Evolutionary conservation across 2,888 invertebrate species (phyloP), one percentile per base, ranked within the genome.

Genomic region (Oligia fasciuncula): DNA sequence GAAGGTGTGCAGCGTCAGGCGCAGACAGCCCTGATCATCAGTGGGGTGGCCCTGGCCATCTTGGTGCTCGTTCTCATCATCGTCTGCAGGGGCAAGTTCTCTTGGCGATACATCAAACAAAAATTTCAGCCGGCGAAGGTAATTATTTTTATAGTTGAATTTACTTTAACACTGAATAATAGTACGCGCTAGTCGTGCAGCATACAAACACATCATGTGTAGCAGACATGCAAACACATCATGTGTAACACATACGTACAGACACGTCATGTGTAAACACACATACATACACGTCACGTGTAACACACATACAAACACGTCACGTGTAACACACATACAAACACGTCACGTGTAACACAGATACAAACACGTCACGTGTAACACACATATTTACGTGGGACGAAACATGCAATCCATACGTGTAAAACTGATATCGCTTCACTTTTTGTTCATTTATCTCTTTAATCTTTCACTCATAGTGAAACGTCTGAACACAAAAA

Each of bases 81-180:
- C 69, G 83, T 95, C 11, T 96, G 96, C 87, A 92, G 94, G 0
- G 94, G 94, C 40, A 94, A 92, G 77, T 83, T 96, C 69, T 94
- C 95, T 11, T 96, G 96, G 96, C 92, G 94, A 84, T 95, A 93
- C 79, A 90, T 96, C 81, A 96, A 96, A 86, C 95, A 96, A 86
- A 96, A 95, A 89, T 92, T 96, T 77, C 96, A 96, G 85, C 96
- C 96, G 2, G 89, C 95, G 8, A 96, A 96, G 95, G 96, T 96
- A 90, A 62, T 40, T 19, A 60, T 60, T 71, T 80, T 68, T 46
- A 51, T 35, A 23, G 51, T 19, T 69, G 4, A 23, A 29, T 54
- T 9, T 13, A 29, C 51, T 54, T 70, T 54, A n/a, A 62, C 62
- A 43, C 19, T n/a, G 11, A 60, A 65, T 63, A 11, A 40, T 35